Conservation (phyloP, 2,113 vertebrate genomes). For the Phrynocephalus versicolor region DNA sequence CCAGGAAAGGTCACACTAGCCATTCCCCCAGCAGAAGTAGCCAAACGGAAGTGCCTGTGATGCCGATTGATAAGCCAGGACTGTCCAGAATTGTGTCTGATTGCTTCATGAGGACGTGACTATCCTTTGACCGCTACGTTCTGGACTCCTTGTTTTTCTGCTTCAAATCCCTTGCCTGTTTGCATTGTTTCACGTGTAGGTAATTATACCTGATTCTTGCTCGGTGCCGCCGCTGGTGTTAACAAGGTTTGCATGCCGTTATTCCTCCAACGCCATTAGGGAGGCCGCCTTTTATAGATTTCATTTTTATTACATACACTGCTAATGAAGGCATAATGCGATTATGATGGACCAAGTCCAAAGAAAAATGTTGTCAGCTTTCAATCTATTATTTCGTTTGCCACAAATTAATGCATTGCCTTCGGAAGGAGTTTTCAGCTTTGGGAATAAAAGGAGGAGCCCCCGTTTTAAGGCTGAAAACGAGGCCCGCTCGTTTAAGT, state of each 20-base stretch:
- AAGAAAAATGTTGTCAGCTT: conserved; percentile 29
- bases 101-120: not conserved
- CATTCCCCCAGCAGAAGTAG: too few species aligned
- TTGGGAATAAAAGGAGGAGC: conserved; percentile 1
- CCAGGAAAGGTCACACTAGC: too few species aligned
- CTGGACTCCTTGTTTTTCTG: not conserved
- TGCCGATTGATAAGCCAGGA: not conserved
- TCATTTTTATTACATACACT: conserved; percentile 27
- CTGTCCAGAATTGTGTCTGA: not conserved
- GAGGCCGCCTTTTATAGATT: conserved; percentile 33
- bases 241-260: conserved; percentile 27
- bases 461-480: conserved; percentile 1
- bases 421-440: conserved; percentile 5
- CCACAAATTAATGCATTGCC: conserved; percentile 35
- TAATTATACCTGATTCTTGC: conserved; percentile 2
- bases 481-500: conserved; percentile 13
- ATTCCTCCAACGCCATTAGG: not conserved
- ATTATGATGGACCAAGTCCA: conserved; percentile 34
- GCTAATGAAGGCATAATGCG: conserved; percentile 36
- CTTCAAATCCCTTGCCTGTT: not conserved
- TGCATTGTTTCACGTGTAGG: not conserved
- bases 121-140: not conserved
- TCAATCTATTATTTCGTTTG: conserved; percentile 22
- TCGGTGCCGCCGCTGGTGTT: not conserved
- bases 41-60: too few species aligned